A percentile compares a stretch with the other conserved stretches of the same genome.
Conservation (phyloP, 2,797 vertebrate genomes). For the Anguilla marmorata region DNA sequence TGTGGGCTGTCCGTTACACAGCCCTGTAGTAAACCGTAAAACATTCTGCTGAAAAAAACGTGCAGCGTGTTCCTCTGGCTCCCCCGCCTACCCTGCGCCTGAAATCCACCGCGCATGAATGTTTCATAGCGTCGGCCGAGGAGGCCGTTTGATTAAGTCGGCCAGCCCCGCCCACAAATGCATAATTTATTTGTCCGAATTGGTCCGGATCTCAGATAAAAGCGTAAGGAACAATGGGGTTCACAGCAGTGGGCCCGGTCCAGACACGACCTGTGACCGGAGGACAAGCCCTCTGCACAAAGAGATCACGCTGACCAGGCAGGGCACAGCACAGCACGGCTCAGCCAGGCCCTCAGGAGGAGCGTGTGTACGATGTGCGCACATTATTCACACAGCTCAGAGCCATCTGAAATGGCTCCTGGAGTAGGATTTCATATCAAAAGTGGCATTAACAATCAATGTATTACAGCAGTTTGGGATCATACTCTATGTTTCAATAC, state of each 20-base stretch:
- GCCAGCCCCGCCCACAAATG: background rate
- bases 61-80: background rate
- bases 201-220: background rate
- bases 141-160: conserved; percentile 10
- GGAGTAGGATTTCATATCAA: no score
- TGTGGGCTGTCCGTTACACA: background rate
- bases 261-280: background rate
- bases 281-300: background rate
- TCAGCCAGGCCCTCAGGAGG: no score
- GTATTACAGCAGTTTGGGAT: no score
- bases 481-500: background rate
- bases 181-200: background rate
- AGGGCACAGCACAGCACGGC: no score
- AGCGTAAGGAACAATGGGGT: background rate
- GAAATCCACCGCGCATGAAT: conserved; percentile 3
- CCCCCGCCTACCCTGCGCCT: background rate
- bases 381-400: no score
- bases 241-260: background rate
- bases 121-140: conserved; percentile 10
- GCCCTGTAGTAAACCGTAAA: background rate
- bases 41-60: background rate
- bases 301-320: background rate
- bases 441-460: no score
- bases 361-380: no score
- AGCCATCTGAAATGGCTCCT: no score